phyloP scores from a whole-genome alignment of 2,113 vertebrate genomes.

The Protobothrops mucrosquamatus region DNA sequence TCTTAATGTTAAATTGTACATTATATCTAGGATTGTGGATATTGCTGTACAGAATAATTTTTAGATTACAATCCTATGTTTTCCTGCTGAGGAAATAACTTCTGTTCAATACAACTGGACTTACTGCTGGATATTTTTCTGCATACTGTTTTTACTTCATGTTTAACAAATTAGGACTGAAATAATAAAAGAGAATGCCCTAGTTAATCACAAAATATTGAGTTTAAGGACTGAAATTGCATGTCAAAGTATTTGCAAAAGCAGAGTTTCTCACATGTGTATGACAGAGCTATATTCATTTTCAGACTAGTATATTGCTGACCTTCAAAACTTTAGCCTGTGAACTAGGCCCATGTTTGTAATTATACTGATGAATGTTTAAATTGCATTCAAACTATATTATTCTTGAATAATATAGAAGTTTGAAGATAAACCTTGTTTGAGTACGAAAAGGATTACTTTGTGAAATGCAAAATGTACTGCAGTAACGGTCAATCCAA shows the following conservation, averaged over 20 bases:
- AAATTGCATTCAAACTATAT: neutral
- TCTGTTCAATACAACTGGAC: neutral
- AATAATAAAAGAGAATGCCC: neutral
- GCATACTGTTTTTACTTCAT: neutral
- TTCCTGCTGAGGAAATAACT: neutral
- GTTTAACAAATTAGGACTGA: neutral
- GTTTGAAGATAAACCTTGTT: neutral
- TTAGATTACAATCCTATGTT: neutral
- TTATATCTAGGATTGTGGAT: neutral
- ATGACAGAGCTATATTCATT: conserved; percentile 1
- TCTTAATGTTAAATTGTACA: neutral
- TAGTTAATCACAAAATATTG: neutral
- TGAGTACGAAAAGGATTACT: neutral
- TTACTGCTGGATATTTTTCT: neutral
- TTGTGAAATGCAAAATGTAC: neutral
- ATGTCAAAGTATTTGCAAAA: neutral
- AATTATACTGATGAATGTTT: neutral
- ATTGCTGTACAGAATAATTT: neutral
- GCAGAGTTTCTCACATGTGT: neutral
- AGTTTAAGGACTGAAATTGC: neutral
- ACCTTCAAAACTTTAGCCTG: neutral
- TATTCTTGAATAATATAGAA: neutral
- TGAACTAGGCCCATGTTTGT: neutral
- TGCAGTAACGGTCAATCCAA: neutral
- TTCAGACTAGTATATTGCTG: neutral